phyloP scores from a whole-genome alignment of 1,140 invertebrate species.

The Papilio dardanus region DNA sequence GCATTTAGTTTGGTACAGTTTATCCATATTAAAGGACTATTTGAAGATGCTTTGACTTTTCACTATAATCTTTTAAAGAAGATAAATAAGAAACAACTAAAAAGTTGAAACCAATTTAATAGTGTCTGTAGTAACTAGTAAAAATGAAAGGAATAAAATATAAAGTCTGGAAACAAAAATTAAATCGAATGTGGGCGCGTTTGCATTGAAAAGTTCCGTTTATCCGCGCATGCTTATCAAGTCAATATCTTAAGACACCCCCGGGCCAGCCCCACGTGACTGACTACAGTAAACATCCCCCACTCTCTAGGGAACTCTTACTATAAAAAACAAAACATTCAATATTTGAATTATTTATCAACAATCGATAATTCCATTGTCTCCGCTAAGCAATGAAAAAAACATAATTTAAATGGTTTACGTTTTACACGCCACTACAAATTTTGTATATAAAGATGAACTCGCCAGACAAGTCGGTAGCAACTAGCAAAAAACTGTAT shows the following conservation, averaged over 20 bases:
- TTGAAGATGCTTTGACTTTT: too few species aligned
- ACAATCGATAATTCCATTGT: background rate
- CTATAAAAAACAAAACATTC: conserved; percentile 34
- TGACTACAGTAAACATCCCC: conserved; percentile 39
- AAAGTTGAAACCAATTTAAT: too few species aligned
- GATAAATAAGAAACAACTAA: too few species aligned
- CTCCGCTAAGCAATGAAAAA: background rate
- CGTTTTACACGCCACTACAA: background rate
- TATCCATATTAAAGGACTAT: too few species aligned
- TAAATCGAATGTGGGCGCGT: background rate
- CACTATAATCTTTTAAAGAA: too few species aligned
- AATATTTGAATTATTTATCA: conserved; percentile 36
- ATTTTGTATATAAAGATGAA: too few species aligned
- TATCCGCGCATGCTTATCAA: conserved; percentile 41
- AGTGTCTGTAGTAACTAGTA: too few species aligned
- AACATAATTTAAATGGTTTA: background rate
- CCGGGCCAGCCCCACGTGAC: conserved; percentile 39
- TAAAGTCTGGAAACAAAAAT: background rate
- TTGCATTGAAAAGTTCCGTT: background rate
- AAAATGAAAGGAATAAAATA: too few species aligned
- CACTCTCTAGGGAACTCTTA: conserved; percentile 39
- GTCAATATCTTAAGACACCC: conserved; percentile 44
- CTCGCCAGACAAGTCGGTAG: too few species aligned
- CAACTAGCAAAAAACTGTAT: too few species aligned
- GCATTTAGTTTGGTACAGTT: too few species aligned